A percentile compares a stretch with the other conserved stretches of the same genome.
Conservation (phyloP, 2,797 vertebrate species). For the Ptychobarbus kaznakovi region DNA sequence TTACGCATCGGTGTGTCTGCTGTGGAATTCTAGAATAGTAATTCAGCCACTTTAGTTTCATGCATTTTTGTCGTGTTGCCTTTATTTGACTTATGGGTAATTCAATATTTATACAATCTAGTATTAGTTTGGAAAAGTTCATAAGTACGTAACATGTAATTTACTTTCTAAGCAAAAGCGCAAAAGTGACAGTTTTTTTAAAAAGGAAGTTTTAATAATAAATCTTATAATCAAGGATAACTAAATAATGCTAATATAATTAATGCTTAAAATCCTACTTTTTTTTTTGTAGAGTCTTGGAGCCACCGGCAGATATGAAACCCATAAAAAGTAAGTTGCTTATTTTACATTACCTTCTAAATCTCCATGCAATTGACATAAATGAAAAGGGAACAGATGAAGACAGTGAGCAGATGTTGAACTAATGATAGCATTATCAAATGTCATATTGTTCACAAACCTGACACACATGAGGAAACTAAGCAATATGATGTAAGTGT, state of each 20-base stretch:
- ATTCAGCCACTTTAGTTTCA: slow-evolving; percentile 7
- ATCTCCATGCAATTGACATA: neutral
- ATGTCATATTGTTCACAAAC: slow-evolving; percentile 23
- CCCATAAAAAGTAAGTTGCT: slow-evolving; percentile 76
- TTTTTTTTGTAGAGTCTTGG: slow-evolving; percentile 69
- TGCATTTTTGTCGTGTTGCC: slow-evolving; percentile 19
- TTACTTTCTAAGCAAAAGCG: neutral
- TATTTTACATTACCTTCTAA: slow-evolving; percentile 23
- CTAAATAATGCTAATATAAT: neutral
- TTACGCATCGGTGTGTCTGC: slow-evolving; percentile 6
- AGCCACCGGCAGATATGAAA: slow-evolving; percentile 70
- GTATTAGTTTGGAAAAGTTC: neutral
- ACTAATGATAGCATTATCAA: slow-evolving; percentile 22
- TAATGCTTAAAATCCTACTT: slow-evolving; percentile 3
- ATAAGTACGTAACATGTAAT: neutral
- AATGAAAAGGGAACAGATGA: slow-evolving; percentile 14
- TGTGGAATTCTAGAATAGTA: slow-evolving; percentile 20
- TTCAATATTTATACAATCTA: slow-evolving; percentile 5
- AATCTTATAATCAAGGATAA: neutral
- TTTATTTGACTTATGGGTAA: slow-evolving; percentile 1
- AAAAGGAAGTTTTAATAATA: neutral
- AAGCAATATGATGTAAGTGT: neutral
- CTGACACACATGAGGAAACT: neutral
- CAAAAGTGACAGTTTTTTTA: neutral
- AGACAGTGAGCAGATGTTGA: slow-evolving; percentile 30